Conservation (phyloP, 2,888 invertebrate genomes). For the Lithophane ornitopus region DNA sequence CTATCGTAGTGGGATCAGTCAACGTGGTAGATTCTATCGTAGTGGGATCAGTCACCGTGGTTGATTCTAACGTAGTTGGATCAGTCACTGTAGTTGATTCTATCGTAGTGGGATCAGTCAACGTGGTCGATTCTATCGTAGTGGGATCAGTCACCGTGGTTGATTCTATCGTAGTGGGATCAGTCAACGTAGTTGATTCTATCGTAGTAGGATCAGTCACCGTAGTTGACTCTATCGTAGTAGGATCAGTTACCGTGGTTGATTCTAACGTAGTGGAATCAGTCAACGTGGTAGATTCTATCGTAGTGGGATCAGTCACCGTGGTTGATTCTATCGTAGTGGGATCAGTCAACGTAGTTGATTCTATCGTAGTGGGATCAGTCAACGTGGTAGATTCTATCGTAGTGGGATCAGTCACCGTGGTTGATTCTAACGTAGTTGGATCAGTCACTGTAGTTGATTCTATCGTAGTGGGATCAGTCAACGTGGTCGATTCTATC, state of each 20-base stretch:
- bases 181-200: not conserved
- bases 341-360: not conserved
- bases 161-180: not conserved
- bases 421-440: not conserved
- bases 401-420: not conserved
- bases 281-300: not conserved
- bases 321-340: constrained; percentile 9
- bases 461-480: not conserved
- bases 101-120: not conserved
- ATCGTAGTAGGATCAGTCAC: not conserved
- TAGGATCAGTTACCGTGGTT: constrained; percentile 1
- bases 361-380: not conserved
- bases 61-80: not conserved
- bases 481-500: not conserved
- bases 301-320: not conserved
- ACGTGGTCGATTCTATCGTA: not conserved
- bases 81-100: constrained; percentile 13
- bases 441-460: constrained; percentile 7
- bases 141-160: constrained; percentile 1
- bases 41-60: not conserved
- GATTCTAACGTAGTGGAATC: constrained; percentile 7
- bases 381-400: constrained; percentile 8
- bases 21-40: not conserved
- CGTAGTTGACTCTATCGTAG: constrained; percentile 1
- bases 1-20: not conserved